Base-by-base conservation (phyloP, 1,140 invertebrate species). In the Zaprionus ghesquierei region DNA sequence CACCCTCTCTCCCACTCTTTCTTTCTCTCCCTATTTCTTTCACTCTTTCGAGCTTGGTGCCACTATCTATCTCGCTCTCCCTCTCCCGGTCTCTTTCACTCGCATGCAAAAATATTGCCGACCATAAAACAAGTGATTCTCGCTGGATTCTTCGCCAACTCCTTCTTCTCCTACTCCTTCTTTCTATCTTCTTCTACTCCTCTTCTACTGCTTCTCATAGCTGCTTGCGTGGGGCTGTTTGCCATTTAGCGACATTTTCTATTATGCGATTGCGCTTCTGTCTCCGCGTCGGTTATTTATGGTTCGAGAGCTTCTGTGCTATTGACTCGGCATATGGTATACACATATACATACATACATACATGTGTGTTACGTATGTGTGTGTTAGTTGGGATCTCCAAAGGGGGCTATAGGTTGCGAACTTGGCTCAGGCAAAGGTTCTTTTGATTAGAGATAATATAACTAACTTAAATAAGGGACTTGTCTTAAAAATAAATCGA, bases 61-160 rank as follows among this genome's bases (percentile, higher is more conserved):
- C 35, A 41, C 38, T 46, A 10, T 60, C 22, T 13, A 9, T 60
- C 41, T 60, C 5, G 4, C 44, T 6, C 41, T 46, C 50, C 18
- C n/a, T 15, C 35, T 6, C 41, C 38, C 50, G 18, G 5, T 15
- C 35, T 41, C 35, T 15, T 41, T 15, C 5, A n/a, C 33, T 38
- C 13, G 55, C 64, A 82, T 87, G 76, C 68, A 86, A 78, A 86
- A 86, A 82, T 86, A 86, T 86, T 76, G 79, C 84, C 56, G 46
- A 50, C 75, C 66, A 82, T 87, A 87, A 86, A 87, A 82, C 82
- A 87, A 87, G 71, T 86, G 75, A 49, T 71, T 77, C 65, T 58
- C 20, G 69, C 15, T 54, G 62, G 55, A 46, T 61, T 55, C 58
- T 66, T 60, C 53, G 55, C 62, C 65, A 38, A 53, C 59, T 59